Base-by-base conservation (phyloP, 2,888 invertebrate genomes). In the Melanargia galathea region DNA sequence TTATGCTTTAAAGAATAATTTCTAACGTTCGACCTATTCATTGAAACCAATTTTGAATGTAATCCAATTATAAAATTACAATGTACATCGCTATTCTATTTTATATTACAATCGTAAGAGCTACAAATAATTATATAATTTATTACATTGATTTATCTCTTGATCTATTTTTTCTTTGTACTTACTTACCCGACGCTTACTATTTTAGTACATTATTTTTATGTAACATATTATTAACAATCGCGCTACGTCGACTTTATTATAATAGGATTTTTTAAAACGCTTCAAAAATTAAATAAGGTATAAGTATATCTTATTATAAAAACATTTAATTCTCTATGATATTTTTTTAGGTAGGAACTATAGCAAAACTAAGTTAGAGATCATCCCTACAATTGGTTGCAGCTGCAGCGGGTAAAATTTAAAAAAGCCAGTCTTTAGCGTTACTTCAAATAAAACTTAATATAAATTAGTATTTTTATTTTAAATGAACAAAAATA, bases 381-480 rank as follows among this genome's bases (percentile, higher is more conserved):
- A 46, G 46, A 57, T 46, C 33, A 57, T 46, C 46, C 22, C 46
- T 46, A 57, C 30, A 33, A 33, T 48, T 58, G n/a, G n/a, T 58
- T 20, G 33, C 24, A 22, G 26, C 16, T 22, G 0, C 8, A 24
- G 13, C 4, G 48, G 20, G 58, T 40, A n/a, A 26, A 54, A n/a
- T 38, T 38, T 24, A 43, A 38, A 52, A 69, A 49, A 62, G 67
- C 72, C 77, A 78, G 79, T 77, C 77, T 81, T 73, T 69, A 69
- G 64, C 69, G 75, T 74, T 71, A 83, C 83, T 85, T 84, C 81
- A 87, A 88, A 65, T 86, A 88, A 87, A 87, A 86, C 86, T 87
- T 87, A 85, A 73, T 78, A 77, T 81, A 78, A n/a, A 83, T 80
- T 78, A 83, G 82, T 84, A 87, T 77, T 83, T 89, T 89, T 90